These are phyloP conservation scores for Agrochola lota DNA, from an alignment of 2,888 invertebrate genomes.

Conservation along the genomic window DNA sequence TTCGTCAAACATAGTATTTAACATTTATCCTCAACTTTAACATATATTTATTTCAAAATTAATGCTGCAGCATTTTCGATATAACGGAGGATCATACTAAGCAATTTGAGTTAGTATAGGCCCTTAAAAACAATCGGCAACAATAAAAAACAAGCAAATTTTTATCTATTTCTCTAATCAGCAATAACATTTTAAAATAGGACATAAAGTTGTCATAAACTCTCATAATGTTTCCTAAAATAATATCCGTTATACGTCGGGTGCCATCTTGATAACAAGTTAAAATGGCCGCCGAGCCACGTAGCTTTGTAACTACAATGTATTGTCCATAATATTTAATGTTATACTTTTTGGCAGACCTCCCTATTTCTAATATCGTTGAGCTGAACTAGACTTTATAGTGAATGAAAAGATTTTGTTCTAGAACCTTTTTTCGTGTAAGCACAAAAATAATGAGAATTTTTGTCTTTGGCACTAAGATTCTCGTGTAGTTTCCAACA, in stretches of 20 bases:
- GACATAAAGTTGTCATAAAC: slow-evolving; percentile 31
- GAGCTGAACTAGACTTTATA: slow-evolving; percentile 25
- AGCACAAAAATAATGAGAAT: neutral
- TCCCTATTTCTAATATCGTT: slow-evolving; percentile 46
- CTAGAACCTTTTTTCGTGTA: slow-evolving; percentile 19
- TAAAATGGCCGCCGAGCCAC: slow-evolving; percentile 45
- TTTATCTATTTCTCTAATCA: slow-evolving; percentile 2
- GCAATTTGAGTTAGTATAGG: no score
- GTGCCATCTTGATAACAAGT: slow-evolving; percentile 57
- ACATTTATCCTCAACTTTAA: no score
- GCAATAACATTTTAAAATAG: slow-evolving; percentile 27
- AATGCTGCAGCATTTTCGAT: no score
- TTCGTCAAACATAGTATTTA: no score
- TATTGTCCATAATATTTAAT: slow-evolving; percentile 66
- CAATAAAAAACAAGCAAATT: no score
- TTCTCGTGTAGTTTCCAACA: neutral
- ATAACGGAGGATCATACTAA: no score
- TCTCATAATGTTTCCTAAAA: slow-evolving; percentile 54
- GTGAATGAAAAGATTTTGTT: slow-evolving; percentile 15
- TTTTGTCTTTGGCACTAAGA: neutral
- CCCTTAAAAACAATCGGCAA: neutral
- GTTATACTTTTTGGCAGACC: slow-evolving; percentile 62
- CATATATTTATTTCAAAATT: no score
- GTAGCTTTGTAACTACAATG: slow-evolving; percentile 59
- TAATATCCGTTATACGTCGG: slow-evolving; percentile 40